These are phyloP conservation scores for Tokudaia tokunoshimensis DNA, from an alignment of 2,797 vertebrate genomes.

Conservation along the genomic window DNA sequence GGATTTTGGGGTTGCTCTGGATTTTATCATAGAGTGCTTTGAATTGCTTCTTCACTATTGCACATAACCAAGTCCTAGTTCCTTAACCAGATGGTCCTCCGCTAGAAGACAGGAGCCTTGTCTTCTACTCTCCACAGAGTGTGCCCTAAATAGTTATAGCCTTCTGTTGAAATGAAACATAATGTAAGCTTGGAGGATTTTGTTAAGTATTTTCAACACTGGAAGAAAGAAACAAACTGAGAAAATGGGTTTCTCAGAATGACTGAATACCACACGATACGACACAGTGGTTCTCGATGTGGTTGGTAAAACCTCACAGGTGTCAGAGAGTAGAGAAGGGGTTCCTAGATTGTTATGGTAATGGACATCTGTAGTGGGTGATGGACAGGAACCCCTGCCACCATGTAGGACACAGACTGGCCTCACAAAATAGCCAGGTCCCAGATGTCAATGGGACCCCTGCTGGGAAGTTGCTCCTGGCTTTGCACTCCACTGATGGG, in stretches of 20 bases:
- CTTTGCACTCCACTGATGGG: neutral
- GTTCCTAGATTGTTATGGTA: neutral
- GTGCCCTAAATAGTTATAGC: constrained; percentile 30
- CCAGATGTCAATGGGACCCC: too few species aligned
- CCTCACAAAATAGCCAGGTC: neutral
- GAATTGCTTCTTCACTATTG: neutral
- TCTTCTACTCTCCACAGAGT: constrained; percentile 14
- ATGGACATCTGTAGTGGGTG: neutral
- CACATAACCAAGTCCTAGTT: neutral
- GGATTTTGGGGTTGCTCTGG: neutral
- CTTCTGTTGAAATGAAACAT: constrained; percentile 61
- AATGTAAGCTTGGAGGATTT: constrained; percentile 52
- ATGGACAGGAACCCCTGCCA: neutral
- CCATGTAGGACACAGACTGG: neutral
- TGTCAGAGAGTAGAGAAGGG: neutral
- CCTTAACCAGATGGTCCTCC: constrained; percentile 24
- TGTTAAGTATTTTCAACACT: constrained; percentile 37
- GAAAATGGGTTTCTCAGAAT: constrained; percentile 49
- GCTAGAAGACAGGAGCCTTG: neutral
- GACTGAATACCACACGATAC: neutral
- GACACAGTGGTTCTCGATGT: neutral
- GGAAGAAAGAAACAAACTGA: constrained; percentile 59
- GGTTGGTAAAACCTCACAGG: neutral
- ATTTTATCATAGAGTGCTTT: neutral
- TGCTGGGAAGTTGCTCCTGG: neutral